Percentiles rank a stretch among this genome's conserved stretches.
Conservation (phyloP, 1,140 invertebrate genomes). For the Nylanderia fulva region DNA sequence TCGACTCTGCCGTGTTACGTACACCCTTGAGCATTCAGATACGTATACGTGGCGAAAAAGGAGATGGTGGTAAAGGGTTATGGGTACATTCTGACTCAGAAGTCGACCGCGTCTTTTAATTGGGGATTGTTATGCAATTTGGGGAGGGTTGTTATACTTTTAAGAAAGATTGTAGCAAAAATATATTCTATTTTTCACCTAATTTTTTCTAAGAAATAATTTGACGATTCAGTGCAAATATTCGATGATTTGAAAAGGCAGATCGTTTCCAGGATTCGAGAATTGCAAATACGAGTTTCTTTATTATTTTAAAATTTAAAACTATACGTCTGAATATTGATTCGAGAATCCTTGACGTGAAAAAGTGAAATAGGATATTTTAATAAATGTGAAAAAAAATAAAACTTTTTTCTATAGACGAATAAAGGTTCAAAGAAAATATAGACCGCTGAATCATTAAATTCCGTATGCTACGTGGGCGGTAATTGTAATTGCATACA, state of each 20-base stretch:
- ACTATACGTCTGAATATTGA: not conserved
- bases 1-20: constrained; percentile 64
- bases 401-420: not conserved
- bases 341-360: not conserved
- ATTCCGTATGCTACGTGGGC: not conserved
- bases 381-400: constrained; percentile 7
- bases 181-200: not conserved
- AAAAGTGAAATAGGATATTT: constrained; percentile 9
- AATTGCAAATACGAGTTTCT: constrained; percentile 51
- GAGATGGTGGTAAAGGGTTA: constrained; percentile 4
- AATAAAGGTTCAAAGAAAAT: not conserved
- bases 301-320: constrained; percentile 19
- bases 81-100: constrained; percentile 63
- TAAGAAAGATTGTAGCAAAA: not conserved
- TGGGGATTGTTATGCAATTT: not conserved
- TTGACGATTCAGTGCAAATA: constrained; percentile 9
- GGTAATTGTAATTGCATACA: constrained; percentile 31
- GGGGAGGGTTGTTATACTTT: not conserved
- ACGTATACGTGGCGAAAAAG: constrained; percentile 34
- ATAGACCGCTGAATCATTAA: not conserved
- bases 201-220: not conserved
- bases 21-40: constrained; percentile 69
- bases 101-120: constrained; percentile 38
- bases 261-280: constrained; percentile 6
- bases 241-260: constrained; percentile 46